Evolutionary conservation across 2,113 vertebrate species (phyloP), one percentile per base, ranked within the genome.

Genomic region (Mus pahari): DNA sequence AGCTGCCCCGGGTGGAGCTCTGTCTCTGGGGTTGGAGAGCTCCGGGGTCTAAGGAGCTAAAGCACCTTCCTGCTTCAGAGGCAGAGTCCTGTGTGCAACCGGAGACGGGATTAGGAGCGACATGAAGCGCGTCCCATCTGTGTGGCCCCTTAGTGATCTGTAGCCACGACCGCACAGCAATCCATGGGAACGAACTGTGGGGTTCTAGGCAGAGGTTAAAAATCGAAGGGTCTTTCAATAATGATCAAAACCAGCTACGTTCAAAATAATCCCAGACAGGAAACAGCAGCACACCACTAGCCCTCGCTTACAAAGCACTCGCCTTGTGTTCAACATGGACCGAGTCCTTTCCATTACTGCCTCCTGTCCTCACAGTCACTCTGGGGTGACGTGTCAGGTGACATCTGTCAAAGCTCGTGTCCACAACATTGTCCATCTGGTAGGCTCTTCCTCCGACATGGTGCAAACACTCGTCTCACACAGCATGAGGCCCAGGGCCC

Each of bases 21-120:
- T n/a, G n/a, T 55, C 81, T 84, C 79, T n/a, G 66, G 39, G 39
- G 89, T 36, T n/a, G 73, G 39, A 88, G 93, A 71, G 91, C 33
- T 70, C 9, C 48, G 74, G 75, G 42, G 75, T 64, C 71, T 4
- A 48, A 58, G 77, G 45, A 88, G 39, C 78, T 58, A 42, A 55
- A 60, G 83, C 36, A 55, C 36, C 82, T 90, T 96, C 64, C n/a
- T 39, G n/a, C 19, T 71, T 79, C 66, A 16, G 70, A 48, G 60
- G n/a, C 55, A 55, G 60, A 24, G 55, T 55, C 86, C 77, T 94
- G 50, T 39, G 42, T 39, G 68, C 0, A 42, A 28, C 24, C 24
- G 53, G 68, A 83, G 78, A 53, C 33, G 13, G 60, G 33, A 10
- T 33, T 28, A 5, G 9, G 7, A 66, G 16, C 4, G 73, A 78